Evolutionary conservation across 1,140 invertebrate genomes (phyloP), one percentile per base, ranked within the genome.

Genomic region (Charaxes varanes): DNA sequence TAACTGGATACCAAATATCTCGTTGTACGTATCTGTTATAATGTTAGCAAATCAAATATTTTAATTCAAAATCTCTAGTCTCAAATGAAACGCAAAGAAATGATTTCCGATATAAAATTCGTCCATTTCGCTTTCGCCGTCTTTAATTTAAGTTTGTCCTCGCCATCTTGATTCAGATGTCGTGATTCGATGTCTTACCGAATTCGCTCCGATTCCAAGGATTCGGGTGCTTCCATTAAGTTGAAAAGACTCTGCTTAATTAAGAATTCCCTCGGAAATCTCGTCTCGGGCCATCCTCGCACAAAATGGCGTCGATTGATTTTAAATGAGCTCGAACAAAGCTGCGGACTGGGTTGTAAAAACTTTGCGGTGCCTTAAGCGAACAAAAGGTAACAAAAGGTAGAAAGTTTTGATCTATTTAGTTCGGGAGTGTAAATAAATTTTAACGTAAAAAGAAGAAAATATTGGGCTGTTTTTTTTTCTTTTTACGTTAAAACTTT

Each of bases 261-360:
- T 82, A 79, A 67, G 70, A 70, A 77, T 79, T 82, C 74, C 57
- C 72, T 79, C 52, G 58, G 56, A 77, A 82, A 74, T 79, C 63
- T 64, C 68, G 63, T 55, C 57, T 55, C 48, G 42, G 53, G 38
- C 53, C 58, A 60, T 63, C 62, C 60, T 55, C 47, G 53, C 45
- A 62, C 55, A 57, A 60, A 69, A 79, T 65, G 57, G 66, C 62
- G 45, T 52, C 77, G 65, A 82, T 82, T 79, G 74, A 78, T 79
- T 82, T 72, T 79, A 71, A 82, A 79, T 77, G 72, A 76, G 66
- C 45, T 41, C 44, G 36, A 62, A 73, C 65, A 72, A 70, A 73
- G 35, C 35, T 38, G 14, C 15, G 35, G 22, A 62, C 38, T 63
- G 50, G 52, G 17, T 51, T 61, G 54, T 59, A 61, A 64, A 68